These are phyloP conservation scores for Erythrolamprus reginae DNA, from an alignment of 2,113 vertebrate species.

Conservation along the genomic window DNA sequence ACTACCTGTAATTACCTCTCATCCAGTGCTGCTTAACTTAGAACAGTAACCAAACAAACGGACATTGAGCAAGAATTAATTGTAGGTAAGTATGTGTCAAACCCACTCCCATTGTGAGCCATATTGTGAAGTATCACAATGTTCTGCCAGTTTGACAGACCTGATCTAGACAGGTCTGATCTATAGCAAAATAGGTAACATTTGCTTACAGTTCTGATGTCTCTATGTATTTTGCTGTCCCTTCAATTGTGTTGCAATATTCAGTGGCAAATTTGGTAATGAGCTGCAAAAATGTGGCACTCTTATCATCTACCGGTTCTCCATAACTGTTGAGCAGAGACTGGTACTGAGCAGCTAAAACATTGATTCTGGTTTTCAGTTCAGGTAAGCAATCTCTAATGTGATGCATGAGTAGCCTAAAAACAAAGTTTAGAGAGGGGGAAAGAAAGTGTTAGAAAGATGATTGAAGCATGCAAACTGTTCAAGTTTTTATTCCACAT, in stretches of 20 bases:
- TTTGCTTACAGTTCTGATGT: constrained; percentile 91
- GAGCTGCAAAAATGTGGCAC: constrained; percentile 92
- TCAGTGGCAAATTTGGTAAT: constrained; percentile 99
- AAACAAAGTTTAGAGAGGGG: constrained; percentile 24
- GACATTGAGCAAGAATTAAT: not conserved
- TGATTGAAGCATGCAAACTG: not conserved
- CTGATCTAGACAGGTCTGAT: not conserved
- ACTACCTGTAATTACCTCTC: not conserved
- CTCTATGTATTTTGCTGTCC: constrained; percentile 98
- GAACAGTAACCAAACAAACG: not conserved
- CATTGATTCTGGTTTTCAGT: constrained; percentile 95
- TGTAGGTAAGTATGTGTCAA: not conserved
- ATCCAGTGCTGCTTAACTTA: not conserved
- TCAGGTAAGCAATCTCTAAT: constrained; percentile 97
- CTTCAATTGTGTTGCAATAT: constrained; percentile 98
- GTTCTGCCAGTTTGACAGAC: too few relatives aligned
- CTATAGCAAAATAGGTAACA: not conserved
- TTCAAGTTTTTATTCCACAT: not conserved
- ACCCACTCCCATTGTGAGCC: too few relatives aligned
- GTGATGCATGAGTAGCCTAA: constrained; percentile 95
- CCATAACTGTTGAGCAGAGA: constrained; percentile 93
- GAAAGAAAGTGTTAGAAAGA: constrained; percentile 9
- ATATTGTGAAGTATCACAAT: too few relatives aligned
- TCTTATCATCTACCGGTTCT: constrained; percentile 93
- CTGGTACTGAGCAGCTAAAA: constrained; percentile 94